phyloP scores from a whole-genome alignment of 2,797 vertebrate genomes.

The Anabacerthia variegaticeps region DNA sequence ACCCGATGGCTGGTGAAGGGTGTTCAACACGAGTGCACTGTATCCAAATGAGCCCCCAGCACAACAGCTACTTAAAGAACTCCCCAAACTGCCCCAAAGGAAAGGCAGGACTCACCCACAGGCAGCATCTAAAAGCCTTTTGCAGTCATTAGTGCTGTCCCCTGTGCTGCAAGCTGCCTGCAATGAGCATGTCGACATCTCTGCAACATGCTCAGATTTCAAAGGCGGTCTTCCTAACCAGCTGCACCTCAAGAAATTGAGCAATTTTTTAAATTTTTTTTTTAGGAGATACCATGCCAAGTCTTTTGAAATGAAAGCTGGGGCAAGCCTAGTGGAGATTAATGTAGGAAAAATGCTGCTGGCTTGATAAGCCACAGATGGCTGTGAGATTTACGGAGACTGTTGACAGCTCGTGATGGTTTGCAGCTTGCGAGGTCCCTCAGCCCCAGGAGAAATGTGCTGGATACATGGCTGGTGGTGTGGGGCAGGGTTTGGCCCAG shows the following conservation, averaged over 20 bases:
- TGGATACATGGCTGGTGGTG: neutral
- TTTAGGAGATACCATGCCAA: conserved; percentile 70
- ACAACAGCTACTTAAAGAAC: conserved; percentile 22
- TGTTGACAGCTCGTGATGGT: conserved; percentile 81
- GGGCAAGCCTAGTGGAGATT: conserved; percentile 77
- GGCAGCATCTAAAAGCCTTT: conserved; percentile 9
- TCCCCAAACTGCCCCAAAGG: neutral
- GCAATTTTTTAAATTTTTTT: conserved; percentile 17
- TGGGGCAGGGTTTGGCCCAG: neutral
- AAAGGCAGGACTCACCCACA: neutral
- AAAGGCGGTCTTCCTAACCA: conserved; percentile 84
- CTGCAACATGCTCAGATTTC: conserved; percentile 82
- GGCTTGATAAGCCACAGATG: conserved; percentile 89
- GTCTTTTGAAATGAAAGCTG: conserved; percentile 86
- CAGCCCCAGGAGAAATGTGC: neutral
- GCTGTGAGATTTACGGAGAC: conserved; percentile 75
- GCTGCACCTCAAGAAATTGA: conserved; percentile 81
- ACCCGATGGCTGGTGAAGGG: neutral
- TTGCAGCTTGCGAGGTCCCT: conserved; percentile 75
- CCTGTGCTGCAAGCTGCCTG: conserved; percentile 67
- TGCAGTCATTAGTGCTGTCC: conserved; percentile 78
- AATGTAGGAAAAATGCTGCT: conserved; percentile 74
- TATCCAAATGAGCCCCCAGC: neutral
- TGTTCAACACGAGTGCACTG: neutral
- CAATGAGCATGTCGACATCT: conserved; percentile 77